These are phyloP conservation scores for Palaemon carinicauda DNA, from an alignment of 1,140 invertebrate genomes.

Conservation along the genomic window DNA sequence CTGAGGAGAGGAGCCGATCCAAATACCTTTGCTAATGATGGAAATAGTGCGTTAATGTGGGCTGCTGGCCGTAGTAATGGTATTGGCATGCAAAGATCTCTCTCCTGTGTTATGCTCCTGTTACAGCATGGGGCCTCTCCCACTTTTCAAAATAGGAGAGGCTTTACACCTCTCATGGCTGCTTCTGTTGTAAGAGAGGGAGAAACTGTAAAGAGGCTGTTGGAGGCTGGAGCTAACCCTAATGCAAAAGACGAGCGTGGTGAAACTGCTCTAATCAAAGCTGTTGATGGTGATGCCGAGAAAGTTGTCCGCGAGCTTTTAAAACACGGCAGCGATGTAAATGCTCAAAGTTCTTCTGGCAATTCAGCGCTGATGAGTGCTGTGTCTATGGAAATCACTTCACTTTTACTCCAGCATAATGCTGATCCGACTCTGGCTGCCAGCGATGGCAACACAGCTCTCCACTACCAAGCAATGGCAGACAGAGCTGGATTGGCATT, in stretches of 20 bases:
- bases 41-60: slow-evolving; percentile 55
- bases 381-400: slow-evolving; percentile 19
- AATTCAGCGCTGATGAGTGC: slow-evolving; percentile 48
- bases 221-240: slow-evolving; percentile 39
- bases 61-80: slow-evolving; percentile 58
- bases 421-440: slow-evolving; percentile 37
- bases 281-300: slow-evolving; percentile 34
- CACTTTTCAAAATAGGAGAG: slow-evolving; percentile 30
- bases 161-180: slow-evolving; percentile 54
- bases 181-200: slow-evolving; percentile 48
- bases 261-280: slow-evolving; percentile 57
- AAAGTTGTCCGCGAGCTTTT: slow-evolving; percentile 33
- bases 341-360: slow-evolving; percentile 16
- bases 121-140: slow-evolving; percentile 45
- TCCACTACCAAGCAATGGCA: slow-evolving; percentile 49
- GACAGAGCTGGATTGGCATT: slow-evolving; percentile 9
- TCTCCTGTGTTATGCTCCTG: slow-evolving; percentile 29
- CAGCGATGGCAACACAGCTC: slow-evolving; percentile 44
- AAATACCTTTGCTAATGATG: slow-evolving; percentile 30
- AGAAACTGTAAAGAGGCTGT: slow-evolving; percentile 35
- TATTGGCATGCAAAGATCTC: slow-evolving; percentile 52
- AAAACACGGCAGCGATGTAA: slow-evolving; percentile 25
- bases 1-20: slow-evolving; percentile 46
- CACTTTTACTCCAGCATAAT: slow-evolving; percentile 21
- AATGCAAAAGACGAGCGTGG: slow-evolving; percentile 35